A percentile compares a stretch with the other conserved stretches of the same genome.
These are phyloP conservation scores for Ericerus pela DNA, from an alignment of 1,140 invertebrate species.

Conservation along the genomic window DNA sequence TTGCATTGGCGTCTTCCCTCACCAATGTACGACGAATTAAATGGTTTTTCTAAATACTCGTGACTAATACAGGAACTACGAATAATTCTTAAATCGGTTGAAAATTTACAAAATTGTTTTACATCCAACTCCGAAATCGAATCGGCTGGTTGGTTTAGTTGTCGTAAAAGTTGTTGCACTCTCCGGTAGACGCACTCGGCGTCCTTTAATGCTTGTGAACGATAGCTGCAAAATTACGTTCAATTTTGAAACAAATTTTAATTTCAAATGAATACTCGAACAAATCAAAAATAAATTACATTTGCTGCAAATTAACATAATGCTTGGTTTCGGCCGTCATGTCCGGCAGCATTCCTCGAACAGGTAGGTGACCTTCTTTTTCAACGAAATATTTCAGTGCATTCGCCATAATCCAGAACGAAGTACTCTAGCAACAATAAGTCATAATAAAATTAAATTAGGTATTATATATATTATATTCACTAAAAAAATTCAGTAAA, in stretches of 20 bases:
- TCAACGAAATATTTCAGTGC: constrained; percentile 81
- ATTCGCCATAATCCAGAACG: constrained; percentile 87
- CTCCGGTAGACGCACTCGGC: constrained; percentile 62
- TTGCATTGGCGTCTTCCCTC: constrained; percentile 17
- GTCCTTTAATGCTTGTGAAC: constrained; percentile 67
- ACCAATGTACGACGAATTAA: constrained; percentile 31
- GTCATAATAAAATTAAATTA: constrained; percentile 13
- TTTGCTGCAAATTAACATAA: constrained; percentile 80
- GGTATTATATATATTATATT: too few species aligned
- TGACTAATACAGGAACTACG: constrained; percentile 50
- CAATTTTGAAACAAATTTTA: background rate
- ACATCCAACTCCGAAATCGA: constrained; percentile 61
- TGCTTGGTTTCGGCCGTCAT: constrained; percentile 92
- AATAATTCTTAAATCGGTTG: constrained; percentile 58
- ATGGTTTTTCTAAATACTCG: constrained; percentile 32
- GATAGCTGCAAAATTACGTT: constrained; percentile 48
- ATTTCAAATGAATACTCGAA: background rate
- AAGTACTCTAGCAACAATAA: constrained; percentile 40
- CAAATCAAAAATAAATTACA: constrained; percentile 36
- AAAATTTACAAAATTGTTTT: constrained; percentile 71
- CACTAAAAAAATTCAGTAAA: too few species aligned
- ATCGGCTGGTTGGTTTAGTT: constrained; percentile 54
- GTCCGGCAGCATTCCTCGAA: constrained; percentile 86
- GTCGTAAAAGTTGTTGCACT: constrained; percentile 60
- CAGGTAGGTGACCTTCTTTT: constrained; percentile 68